These are phyloP conservation scores for Cercopithecus mona DNA, from an alignment of 2,113 vertebrate genomes.

Conservation along the genomic window DNA sequence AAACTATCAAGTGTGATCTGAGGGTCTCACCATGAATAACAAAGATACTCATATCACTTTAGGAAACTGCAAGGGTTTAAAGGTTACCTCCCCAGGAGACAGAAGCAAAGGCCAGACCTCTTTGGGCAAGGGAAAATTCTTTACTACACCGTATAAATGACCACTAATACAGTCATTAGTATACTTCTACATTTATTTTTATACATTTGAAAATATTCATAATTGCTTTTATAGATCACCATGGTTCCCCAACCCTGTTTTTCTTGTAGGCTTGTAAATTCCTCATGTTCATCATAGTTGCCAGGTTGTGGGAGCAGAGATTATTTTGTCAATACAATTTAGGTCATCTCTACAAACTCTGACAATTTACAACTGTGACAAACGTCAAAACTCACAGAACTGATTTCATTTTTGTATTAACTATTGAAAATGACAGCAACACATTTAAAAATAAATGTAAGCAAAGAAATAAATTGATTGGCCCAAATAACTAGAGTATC, in stretches of 20 bases:
- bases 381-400: constrained; percentile 25
- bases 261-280: constrained; percentile 30
- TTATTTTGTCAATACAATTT: constrained; percentile 54
- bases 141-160: background rate
- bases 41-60: background rate
- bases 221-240: constrained; percentile 16
- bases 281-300: background rate
- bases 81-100: background rate
- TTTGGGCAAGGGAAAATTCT: background rate
- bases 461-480: background rate
- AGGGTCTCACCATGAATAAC: background rate
- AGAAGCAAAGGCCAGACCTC: background rate
- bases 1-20: background rate
- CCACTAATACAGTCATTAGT: background rate
- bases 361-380: constrained; percentile 54
- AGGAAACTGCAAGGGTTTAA: background rate
- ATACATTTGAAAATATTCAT: constrained; percentile 18
- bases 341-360: constrained; percentile 48
- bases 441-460: constrained; percentile 45
- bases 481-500: background rate
- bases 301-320: constrained; percentile 19
- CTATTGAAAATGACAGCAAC: constrained; percentile 34
- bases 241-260: background rate
- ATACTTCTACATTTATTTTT: constrained; percentile 43
- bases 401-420: constrained; percentile 46